phyloP scores from a whole-genome alignment of 1,140 invertebrate species.

The Musca vetustissima region DNA sequence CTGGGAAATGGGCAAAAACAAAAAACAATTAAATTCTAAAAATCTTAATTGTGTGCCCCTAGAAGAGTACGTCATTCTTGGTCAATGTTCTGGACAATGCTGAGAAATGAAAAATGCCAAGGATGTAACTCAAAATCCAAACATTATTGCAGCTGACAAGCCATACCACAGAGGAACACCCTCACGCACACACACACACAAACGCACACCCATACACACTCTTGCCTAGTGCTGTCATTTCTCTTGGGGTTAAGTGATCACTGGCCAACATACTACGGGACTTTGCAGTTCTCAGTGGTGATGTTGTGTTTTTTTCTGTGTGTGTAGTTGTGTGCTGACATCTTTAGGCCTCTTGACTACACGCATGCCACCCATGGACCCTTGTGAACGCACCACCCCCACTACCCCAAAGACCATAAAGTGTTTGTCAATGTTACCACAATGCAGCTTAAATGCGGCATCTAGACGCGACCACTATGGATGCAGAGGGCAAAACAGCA shows the following conservation, averaged over 20 bases:
- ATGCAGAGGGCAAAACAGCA: slow-evolving; percentile 1
- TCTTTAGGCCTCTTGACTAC: neutral
- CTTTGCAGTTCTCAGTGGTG: too few relatives aligned
- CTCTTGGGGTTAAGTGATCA: too few relatives aligned
- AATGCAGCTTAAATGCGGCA: slow-evolving; percentile 21
- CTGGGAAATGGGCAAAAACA: neutral
- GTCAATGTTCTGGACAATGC: neutral
- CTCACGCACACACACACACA: neutral
- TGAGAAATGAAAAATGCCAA: slow-evolving; percentile 5
- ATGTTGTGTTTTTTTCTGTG: neutral
- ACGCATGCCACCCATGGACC: neutral
- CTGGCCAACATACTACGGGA: too few relatives aligned
- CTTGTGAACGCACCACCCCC: neutral
- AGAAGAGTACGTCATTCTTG: neutral
- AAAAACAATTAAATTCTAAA: slow-evolving; percentile 14
- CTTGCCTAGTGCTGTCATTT: too few relatives aligned
- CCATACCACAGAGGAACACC: neutral
- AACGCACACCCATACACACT: neutral
- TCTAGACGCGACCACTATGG: slow-evolving; percentile 17
- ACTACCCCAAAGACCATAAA: slow-evolving; percentile 5
- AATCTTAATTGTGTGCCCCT: slow-evolving; percentile 7
- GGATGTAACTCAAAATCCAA: slow-evolving; percentile 18
- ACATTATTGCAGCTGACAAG: slow-evolving; percentile 19
- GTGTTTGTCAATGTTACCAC: slow-evolving; percentile 22
- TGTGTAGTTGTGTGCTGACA: neutral